phyloP scores from a whole-genome alignment of 2,797 vertebrate genomes.

The Rhinoraja longicauda region DNA sequence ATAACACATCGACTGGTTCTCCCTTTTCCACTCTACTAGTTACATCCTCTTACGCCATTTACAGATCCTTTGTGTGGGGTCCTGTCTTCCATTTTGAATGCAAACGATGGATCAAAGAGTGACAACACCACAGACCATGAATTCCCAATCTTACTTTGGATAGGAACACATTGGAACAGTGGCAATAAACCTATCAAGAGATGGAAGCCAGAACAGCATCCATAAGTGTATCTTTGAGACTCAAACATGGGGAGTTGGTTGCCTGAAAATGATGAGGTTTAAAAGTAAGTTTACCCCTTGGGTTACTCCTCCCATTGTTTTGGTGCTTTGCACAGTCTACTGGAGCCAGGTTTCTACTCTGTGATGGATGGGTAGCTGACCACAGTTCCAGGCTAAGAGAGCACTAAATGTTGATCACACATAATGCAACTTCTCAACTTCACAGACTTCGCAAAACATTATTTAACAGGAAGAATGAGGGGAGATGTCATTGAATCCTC shows the following conservation, averaged over 20 bases:
- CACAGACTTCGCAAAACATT: not conserved
- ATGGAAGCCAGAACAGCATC: not conserved
- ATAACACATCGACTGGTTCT: too few relatives aligned
- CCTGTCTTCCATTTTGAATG: not conserved
- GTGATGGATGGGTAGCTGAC: not conserved
- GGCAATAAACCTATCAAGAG: too few relatives aligned
- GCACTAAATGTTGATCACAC: not conserved
- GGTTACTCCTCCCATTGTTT: not conserved
- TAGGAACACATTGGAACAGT: not conserved
- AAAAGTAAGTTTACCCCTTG: not conserved
- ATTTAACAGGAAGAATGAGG: not conserved
- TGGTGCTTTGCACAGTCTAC: not conserved
- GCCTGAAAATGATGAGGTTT: not conserved
- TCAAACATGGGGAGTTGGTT: not conserved
- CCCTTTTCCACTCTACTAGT: too few relatives aligned
- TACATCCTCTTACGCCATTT: not conserved
- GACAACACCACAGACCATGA: not conserved
- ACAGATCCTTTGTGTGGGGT: not conserved
- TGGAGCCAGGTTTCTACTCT: not conserved
- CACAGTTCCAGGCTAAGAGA: not conserved
- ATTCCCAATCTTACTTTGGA: not conserved
- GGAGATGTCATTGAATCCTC: too few relatives aligned
- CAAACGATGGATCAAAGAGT: not conserved
- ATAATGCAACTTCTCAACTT: not conserved
- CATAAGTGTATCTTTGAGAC: not conserved